Evolutionary conservation across 2,888 invertebrate genomes (phyloP).

Genomic region (Polydesmus complanatus): DNA sequence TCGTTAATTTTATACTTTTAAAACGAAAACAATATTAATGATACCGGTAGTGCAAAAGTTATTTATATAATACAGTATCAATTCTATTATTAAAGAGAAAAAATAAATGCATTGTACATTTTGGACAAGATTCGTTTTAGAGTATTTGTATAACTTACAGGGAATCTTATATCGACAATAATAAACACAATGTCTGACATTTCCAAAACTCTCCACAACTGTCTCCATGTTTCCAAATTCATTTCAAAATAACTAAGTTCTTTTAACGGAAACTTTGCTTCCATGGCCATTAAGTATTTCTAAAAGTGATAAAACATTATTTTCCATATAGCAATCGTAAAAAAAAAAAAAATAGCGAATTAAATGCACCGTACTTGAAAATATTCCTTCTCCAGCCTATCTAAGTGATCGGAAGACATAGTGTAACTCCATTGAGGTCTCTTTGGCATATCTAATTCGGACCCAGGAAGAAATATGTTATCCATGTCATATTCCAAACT

Average conservation of each 20-base stretch:
- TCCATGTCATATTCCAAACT: conserved; percentile 53
- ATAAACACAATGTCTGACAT: conserved; percentile 80
- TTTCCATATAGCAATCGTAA: conserved; percentile 1
- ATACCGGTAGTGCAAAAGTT: no score
- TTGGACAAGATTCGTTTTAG: neutral
- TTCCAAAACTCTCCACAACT: conserved; percentile 87
- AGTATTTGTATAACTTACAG: conserved; percentile 52
- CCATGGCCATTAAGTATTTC: conserved; percentile 59
- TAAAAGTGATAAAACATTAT: conserved; percentile 35
- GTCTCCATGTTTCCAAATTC: conserved; percentile 92
- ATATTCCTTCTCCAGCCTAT: conserved; percentile 66
- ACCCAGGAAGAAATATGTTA: conserved; percentile 47
- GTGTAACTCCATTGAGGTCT: conserved; percentile 70
- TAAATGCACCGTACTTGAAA: conserved; percentile 45
- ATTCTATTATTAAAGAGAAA: neutral
- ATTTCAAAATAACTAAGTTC: conserved; percentile 76
- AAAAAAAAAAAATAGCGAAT: neutral
- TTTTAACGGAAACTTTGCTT: conserved; percentile 44
- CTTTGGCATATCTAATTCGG: conserved; percentile 56
- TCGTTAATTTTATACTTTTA: no score
- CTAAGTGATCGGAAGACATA: conserved; percentile 56
- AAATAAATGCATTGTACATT: neutral
- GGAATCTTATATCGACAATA: conserved; percentile 74
- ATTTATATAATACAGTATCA: conserved; percentile 7
- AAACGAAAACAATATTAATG: no score